Conservation (phyloP, 2,113 vertebrate genomes). For the Fregata magnificens region DNA sequence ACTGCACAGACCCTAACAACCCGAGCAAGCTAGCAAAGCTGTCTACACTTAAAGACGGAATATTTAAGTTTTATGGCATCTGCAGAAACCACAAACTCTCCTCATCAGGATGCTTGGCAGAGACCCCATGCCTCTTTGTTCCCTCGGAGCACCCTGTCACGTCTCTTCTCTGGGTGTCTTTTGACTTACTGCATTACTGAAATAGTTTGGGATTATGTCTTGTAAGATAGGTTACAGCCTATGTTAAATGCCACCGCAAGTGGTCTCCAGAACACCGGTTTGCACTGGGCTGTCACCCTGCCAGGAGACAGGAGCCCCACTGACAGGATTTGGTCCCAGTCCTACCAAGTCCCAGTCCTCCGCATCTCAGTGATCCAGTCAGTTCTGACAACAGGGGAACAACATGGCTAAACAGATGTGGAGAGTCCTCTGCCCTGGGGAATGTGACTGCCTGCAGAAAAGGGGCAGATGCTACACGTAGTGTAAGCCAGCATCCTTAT, state of each 20-base stretch:
- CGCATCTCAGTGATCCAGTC: neutral
- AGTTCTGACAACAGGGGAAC: neutral
- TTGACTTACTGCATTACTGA: neutral
- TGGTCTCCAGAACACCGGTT: neutral
- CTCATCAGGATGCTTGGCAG: neutral
- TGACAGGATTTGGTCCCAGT: neutral
- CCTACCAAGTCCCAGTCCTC: neutral
- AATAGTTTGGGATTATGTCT: neutral
- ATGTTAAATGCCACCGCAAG: neutral
- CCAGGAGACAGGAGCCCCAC: neutral
- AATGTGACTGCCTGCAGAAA: neutral
- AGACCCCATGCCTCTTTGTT: rapidly evolving
- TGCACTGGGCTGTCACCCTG: neutral
- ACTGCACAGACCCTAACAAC: neutral
- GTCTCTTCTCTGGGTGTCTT: neutral
- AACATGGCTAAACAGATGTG: neutral
- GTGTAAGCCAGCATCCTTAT: neutral
- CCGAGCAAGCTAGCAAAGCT: neutral
- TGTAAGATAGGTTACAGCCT: neutral
- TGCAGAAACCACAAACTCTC: neutral
- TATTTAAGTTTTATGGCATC: neutral
- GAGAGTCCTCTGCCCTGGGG: neutral
- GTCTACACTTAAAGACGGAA: neutral
- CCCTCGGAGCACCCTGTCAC: neutral
- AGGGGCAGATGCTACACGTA: neutral